Evolutionary conservation across 1,140 invertebrate species (phyloP), one percentile per base, ranked within the genome.

Genomic region (Drosophila repleta): DNA sequence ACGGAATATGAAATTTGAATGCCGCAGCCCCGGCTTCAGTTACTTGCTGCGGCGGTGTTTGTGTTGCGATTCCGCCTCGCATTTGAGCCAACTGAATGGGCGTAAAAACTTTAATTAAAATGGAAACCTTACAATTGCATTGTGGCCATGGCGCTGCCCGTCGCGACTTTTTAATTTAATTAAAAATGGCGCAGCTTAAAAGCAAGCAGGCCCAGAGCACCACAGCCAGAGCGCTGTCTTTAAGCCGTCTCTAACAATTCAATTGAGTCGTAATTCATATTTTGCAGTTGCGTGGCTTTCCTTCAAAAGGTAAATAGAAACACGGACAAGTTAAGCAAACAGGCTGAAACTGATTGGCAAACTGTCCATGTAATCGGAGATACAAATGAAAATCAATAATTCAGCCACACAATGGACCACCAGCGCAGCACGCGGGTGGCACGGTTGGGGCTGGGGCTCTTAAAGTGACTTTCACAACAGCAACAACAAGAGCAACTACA

Each of bases 81-180:
- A 58, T 57, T 69, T 57, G 41, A 56, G 68, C 74, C 69, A 72
- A 87, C 56, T 67, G 60, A 85, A 87, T 87, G 68, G 71, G 71
- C 78, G 79, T 76, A 82, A 76, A 88, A 87, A 87, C 82, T 87
- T 82, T 87, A 87, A 87, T 87, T 88, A 87, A 85, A 87, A 87
- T 82, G 83, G 83, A 87, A 87, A 70, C 82, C 82, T 67, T 87
- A 87, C 82, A 87, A 88, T 88, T 87, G 75, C 82, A 88, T 79
- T 88, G 82, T 88, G 75, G 72, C 71, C 72, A 58, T 65, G 69
- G 48, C 48, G 32, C 10, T 52, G 48, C 18, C 20, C 45, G 65
- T 63, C 64, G 58, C 45, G 73, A 87, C 82, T 75, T 85, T 87
- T 85, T 85, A 85, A 85, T 85, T 85, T 75, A 85, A 85, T 85